Percentiles rank a stretch among this genome's conserved stretches.
Evolutionary conservation across 2,888 invertebrate species (phyloP).

Genomic region (Geophilus truncorum): DNA sequence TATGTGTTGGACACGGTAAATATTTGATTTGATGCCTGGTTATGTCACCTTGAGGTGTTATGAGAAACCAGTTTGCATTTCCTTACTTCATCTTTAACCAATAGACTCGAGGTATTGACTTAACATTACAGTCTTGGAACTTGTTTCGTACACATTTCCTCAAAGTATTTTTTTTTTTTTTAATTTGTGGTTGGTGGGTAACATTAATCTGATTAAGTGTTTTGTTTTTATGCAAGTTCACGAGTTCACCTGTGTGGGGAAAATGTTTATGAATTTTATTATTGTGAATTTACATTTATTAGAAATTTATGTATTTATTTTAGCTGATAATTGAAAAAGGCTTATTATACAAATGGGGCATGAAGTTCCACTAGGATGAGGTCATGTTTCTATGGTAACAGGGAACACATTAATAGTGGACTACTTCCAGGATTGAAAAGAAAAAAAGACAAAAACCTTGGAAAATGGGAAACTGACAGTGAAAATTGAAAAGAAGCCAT

Average conservation of each 20-base stretch:
- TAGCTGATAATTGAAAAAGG: neutral
- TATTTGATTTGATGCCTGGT: neutral
- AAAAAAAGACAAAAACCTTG: neutral
- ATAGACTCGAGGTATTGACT: neutral
- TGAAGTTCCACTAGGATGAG: neutral
- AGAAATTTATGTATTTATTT: too few species aligned
- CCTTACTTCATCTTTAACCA: slow-evolving; percentile 1
- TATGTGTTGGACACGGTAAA: neutral
- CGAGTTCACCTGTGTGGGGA: too few species aligned
- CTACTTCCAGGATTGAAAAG: neutral
- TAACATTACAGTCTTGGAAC: neutral
- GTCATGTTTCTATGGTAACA: slow-evolving; percentile 5
- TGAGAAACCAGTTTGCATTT: slow-evolving; percentile 10
- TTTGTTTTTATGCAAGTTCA: too few species aligned
- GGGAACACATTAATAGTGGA: neutral
- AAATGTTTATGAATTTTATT: too few species aligned
- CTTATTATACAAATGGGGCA: neutral
- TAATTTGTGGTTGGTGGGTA: neutral
- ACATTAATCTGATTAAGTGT: too few species aligned
- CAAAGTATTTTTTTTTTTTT: neutral
- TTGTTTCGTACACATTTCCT: neutral
- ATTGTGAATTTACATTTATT: too few species aligned
- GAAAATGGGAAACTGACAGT: neutral
- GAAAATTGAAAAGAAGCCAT: neutral
- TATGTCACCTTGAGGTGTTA: slow-evolving; percentile 12